These are phyloP conservation scores for Neuroterus valhalla DNA, from an alignment of 1,140 invertebrate species.

Conservation along the genomic window DNA sequence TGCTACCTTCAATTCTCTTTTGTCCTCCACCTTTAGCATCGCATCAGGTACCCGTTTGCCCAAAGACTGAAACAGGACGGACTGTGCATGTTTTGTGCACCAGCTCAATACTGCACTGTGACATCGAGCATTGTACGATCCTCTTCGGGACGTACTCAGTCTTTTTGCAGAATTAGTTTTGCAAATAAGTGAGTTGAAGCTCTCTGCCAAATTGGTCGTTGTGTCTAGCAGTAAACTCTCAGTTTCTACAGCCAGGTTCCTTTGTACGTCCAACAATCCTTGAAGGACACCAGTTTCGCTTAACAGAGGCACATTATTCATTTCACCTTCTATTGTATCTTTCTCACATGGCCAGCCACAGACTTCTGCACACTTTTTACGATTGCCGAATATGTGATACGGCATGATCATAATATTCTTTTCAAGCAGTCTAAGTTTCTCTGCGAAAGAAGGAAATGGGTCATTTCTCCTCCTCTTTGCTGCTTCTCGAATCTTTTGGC, in stretches of 20 bases:
- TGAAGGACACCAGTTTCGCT: not conserved
- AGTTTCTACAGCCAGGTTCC: not conserved
- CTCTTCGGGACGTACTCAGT: not conserved
- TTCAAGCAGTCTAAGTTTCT: not conserved
- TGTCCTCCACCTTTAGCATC: not conserved
- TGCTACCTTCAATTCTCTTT: not conserved
- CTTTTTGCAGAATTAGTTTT: not conserved
- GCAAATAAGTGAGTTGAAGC: not conserved
- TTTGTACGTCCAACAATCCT: not conserved
- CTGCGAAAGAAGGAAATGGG: not conserved
- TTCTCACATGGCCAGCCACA: not conserved
- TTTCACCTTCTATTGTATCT: not conserved
- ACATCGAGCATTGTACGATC: slow-evolving; percentile 3
- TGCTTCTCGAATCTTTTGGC: not conserved
- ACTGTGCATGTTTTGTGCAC: not conserved
- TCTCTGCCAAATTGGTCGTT: not conserved
- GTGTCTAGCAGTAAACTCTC: not conserved
- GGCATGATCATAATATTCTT: not conserved
- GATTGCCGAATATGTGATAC: not conserved
- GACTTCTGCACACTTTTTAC: not conserved
- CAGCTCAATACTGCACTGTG: not conserved
- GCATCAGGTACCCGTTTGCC: not conserved
- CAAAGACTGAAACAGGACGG: not conserved
- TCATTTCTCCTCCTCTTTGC: not conserved
- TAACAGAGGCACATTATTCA: not conserved